Conservation (phyloP, 2,888 invertebrate species). For the Ariolimax columbianus region DNA sequence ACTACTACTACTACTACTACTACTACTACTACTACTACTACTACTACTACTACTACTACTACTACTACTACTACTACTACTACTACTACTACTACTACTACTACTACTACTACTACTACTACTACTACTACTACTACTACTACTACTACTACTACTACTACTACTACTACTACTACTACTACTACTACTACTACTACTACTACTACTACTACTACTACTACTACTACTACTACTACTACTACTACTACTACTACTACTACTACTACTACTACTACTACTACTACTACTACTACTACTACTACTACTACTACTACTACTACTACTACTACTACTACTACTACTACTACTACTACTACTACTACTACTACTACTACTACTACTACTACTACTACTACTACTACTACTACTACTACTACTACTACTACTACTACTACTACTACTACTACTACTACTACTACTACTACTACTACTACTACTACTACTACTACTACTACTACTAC, state of each 20-base stretch:
- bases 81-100: constrained; percentile 26
- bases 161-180: constrained; percentile 28
- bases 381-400: constrained; percentile 31
- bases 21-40: constrained; percentile 31
- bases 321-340: constrained; percentile 31
- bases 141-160: constrained; percentile 31
- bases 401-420: constrained; percentile 28
- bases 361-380: constrained; percentile 28
- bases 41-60: constrained; percentile 28
- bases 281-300: constrained; percentile 27
- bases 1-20: constrained; percentile 28
- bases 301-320: constrained; percentile 28
- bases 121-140: constrained; percentile 28
- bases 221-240: constrained; percentile 28
- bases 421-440: constrained; percentile 25
- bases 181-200: constrained; percentile 28
- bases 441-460: constrained; percentile 26
- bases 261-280: constrained; percentile 26
- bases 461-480: constrained; percentile 27
- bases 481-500: constrained; percentile 28
- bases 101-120: constrained; percentile 27
- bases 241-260: constrained; percentile 25
- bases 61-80: constrained; percentile 25
- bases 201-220: constrained; percentile 31
- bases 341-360: constrained; percentile 28